These are phyloP conservation scores for Drosophila miranda DNA, from an alignment of 1,140 invertebrate genomes.

Conservation along the genomic window DNA sequence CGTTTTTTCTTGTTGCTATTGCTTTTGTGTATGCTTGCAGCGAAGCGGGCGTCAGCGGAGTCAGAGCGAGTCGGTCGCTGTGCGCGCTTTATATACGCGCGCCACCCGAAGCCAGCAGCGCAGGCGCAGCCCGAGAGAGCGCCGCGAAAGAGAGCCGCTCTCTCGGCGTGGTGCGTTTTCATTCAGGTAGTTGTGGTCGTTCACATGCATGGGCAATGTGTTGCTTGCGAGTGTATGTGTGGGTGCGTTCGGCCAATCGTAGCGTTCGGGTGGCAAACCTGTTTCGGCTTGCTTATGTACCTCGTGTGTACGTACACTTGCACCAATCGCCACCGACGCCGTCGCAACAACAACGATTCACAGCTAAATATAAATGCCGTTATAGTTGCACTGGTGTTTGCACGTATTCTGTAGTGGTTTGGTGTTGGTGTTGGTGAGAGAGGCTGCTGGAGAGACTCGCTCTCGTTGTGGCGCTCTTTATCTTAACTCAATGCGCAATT, in stretches of 20 bases:
- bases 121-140: background rate
- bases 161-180: conserved; percentile 7
- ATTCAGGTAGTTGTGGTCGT: conserved; percentile 4
- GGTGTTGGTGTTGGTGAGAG: background rate
- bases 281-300: conserved; percentile 65
- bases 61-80: no score
- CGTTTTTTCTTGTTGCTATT: no score
- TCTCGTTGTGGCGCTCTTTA: no score
- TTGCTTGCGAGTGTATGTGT: conserved; percentile 6
- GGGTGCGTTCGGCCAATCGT: conserved; percentile 51
- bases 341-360: no score
- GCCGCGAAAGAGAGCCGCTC: conserved; percentile 21
- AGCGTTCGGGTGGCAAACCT: conserved; percentile 50
- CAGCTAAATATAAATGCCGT: conserved; percentile 49
- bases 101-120: conserved; percentile 4
- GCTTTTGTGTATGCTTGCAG: no score
- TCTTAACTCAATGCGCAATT: no score
- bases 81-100: no score
- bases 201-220: no score
- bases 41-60: no score
- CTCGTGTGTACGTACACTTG: conserved; percentile 66
- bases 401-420: background rate
- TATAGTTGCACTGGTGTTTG: conserved; percentile 57
- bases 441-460: background rate
- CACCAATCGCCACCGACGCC: conserved; percentile 64